Base-by-base conservation (phyloP, 2,888 invertebrate species). In the Lochmaea capreae region DNA sequence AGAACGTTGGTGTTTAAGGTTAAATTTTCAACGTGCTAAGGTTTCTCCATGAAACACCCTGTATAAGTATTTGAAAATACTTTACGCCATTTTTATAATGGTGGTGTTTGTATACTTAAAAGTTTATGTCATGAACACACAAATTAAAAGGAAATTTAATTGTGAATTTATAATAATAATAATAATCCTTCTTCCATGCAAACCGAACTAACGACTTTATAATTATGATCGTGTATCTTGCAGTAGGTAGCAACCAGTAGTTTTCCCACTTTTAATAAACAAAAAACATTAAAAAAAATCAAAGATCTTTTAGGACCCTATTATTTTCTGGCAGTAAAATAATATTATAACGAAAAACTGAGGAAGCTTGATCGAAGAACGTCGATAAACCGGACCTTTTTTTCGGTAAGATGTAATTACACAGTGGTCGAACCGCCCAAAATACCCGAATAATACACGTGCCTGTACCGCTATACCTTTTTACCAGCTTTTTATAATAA, bases 401-500 rank as follows among this genome's bases (percentile, higher is more conserved):
- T 63, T 78, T 76, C 79, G 78, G 79, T 80, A 83, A 83, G 81
- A 79, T 80, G 81, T 83, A 83, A 84, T 84, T 84, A 84, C 83
- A 81, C 82, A 78, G 84, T 83, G 83, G 83, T 83, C 77, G 78
- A 77, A 75, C 79, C 82, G 83, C 84, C 83, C 79, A 80, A 76
- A 73, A 77, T 58, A 58, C 62, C 65, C 71, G 11, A 46, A 71
- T 65, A 71, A 65, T 81, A 81, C 83, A 83, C 83, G 83, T 83
- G 83, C 83, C 83, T 77, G 74, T 63, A 73, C 81, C 84, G 82
- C 85, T 85, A 85, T 85, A 85, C 84, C 85, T 85, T 84, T 83
- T 49, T 49, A 49, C 49, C 49, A 49, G 49, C 78, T 84, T 86
- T 86, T 86, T 85, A 86, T 85, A 81, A 84, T 87, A 87, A 87